Evolutionary conservation across 1,140 invertebrate species (phyloP).

Genomic region (Anoplophora glabripennis): DNA sequence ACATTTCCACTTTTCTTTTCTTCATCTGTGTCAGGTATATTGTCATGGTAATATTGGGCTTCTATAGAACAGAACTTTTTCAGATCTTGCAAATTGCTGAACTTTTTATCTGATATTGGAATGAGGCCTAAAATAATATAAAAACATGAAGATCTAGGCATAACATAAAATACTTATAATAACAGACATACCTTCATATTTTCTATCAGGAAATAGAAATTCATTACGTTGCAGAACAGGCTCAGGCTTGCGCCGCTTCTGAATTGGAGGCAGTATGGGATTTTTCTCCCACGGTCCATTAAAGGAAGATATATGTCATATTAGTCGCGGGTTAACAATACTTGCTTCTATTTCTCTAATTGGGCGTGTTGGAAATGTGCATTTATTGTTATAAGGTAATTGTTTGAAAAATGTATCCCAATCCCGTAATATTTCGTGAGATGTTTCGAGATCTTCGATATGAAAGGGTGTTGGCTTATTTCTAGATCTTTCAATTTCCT

Average conservation of each 20-base stretch:
- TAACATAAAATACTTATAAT: neutral
- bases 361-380: slow-evolving; percentile 15
- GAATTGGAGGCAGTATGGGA: neutral
- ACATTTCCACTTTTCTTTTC: too few relatives aligned
- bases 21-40: too few relatives aligned
- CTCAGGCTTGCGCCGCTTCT: neutral
- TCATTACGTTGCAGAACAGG: neutral
- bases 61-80: too few relatives aligned
- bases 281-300: neutral
- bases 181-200: neutral
- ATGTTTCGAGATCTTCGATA: slow-evolving; percentile 8
- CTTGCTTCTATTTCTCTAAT: slow-evolving; percentile 3
- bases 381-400: slow-evolving; percentile 7
- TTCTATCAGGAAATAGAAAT: slow-evolving; percentile 1
- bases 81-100: too few relatives aligned
- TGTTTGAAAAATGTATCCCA: too few relatives aligned
- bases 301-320: neutral
- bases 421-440: neutral
- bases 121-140: too few relatives aligned
- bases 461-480: slow-evolving; percentile 28
- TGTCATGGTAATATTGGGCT: too few relatives aligned
- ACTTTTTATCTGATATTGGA: too few relatives aligned
- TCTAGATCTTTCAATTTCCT: slow-evolving; percentile 20
- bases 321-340: neutral
- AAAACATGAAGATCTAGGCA: neutral